These are phyloP conservation scores for Pachliopta kotzebuea DNA, from an alignment of 2,888 invertebrate species.

Conservation along the genomic window DNA sequence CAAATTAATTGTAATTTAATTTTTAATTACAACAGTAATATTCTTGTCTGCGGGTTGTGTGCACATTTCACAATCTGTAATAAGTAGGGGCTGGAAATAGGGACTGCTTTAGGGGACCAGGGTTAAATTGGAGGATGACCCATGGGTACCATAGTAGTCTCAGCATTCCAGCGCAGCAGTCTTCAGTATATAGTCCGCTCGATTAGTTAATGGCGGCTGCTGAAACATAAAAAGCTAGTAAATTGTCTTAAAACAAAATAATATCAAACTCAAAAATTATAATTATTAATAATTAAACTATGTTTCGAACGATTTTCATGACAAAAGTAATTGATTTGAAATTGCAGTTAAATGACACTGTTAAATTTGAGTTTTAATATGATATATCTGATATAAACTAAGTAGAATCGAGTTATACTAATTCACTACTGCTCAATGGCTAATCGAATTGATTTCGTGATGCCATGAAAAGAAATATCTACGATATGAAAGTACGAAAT, in stretches of 20 bases:
- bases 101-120: conserved; percentile 30
- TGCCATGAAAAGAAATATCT: conserved; percentile 4
- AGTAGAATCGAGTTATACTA: background rate
- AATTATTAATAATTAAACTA: background rate
- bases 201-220: conserved; percentile 74
- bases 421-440: background rate
- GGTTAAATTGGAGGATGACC: conserved; percentile 27
- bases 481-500: conserved; percentile 3
- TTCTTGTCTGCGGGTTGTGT: conserved; percentile 38
- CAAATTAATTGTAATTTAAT: conserved; percentile 29
- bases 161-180: conserved; percentile 48
- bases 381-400: background rate
- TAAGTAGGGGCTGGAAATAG: conserved; percentile 39
- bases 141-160: conserved; percentile 33
- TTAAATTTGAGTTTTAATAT: background rate
- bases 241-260: background rate
- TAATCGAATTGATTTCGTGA: conserved; percentile 22
- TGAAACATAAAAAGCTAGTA: conserved; percentile 38
- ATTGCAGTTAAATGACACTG: background rate
- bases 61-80: conserved; percentile 46
- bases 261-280: background rate
- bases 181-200: conserved; percentile 60
- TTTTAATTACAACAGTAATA: conserved; percentile 41
- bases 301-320: background rate
- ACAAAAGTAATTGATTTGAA: background rate